These are phyloP conservation scores for Scolopax bukidnonensis DNA, from an alignment of 2,797 vertebrate species.

Conservation along the genomic window DNA sequence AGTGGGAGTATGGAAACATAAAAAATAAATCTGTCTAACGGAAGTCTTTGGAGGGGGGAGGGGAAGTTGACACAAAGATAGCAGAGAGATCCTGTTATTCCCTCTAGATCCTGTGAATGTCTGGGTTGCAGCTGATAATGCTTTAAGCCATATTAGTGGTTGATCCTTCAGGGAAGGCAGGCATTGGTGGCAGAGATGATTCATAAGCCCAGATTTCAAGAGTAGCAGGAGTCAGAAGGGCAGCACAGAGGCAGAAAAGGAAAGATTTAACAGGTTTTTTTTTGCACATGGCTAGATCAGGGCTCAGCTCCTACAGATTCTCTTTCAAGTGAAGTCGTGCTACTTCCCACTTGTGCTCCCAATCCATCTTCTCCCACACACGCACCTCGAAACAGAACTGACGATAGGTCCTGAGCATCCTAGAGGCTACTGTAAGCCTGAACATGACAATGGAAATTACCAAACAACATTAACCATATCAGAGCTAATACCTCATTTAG, in stretches of 20 bases:
- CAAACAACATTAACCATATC: not conserved
- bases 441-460: not conserved
- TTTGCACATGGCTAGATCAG: not conserved
- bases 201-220: not conserved
- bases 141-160: not conserved
- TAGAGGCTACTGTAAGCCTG: not conserved
- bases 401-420: not conserved
- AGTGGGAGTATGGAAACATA: not conserved
- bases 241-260: not conserved
- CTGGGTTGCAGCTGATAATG: not conserved
- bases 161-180: not conserved
- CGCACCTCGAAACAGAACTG: not conserved
- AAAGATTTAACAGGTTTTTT: not conserved
- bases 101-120: not conserved
- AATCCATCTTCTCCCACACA: not conserved
- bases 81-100: not conserved
- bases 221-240: not conserved
- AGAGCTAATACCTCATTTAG: not conserved
- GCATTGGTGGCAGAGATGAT: not conserved
- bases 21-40: not conserved
- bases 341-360: not conserved
- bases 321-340: not conserved
- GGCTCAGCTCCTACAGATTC: not conserved
- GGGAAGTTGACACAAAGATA: not conserved
- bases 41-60: rapidly evolving